phyloP scores from a whole-genome alignment of 1,140 invertebrate genomes.

The Trichoplusia ni region DNA sequence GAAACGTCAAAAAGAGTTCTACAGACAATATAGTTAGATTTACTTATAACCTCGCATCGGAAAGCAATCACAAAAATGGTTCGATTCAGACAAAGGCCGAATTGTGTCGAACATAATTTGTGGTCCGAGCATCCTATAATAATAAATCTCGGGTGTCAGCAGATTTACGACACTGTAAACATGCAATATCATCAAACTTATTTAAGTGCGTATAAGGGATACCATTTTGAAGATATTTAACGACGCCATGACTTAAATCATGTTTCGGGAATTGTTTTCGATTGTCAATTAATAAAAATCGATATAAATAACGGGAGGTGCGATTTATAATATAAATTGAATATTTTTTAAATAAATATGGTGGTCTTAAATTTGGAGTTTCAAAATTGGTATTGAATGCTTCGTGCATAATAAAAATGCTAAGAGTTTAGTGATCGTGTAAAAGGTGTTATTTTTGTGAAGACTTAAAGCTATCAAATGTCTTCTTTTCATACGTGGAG shows the following conservation, averaged over 20 bases:
- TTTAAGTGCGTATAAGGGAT: constrained; percentile 40
- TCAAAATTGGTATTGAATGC: not conserved
- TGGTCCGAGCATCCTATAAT: constrained; percentile 50
- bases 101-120: constrained; percentile 62
- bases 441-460: too few relatives aligned
- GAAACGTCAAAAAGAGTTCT: not conserved
- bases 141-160: constrained; percentile 60
- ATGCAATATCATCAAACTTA: constrained; percentile 66
- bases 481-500: too few relatives aligned
- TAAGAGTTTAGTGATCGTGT: too few relatives aligned
- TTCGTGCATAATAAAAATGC: not conserved
- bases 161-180: constrained; percentile 70
- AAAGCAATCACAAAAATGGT: constrained; percentile 46
- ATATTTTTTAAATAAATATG: constrained; percentile 7
- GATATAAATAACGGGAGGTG: not conserved
- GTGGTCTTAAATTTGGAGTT: not conserved
- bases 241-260: constrained; percentile 23
- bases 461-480: too few relatives aligned
- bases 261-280: constrained; percentile 17
- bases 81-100: constrained; percentile 48
- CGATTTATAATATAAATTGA: constrained; percentile 1
- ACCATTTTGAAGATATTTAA: constrained; percentile 33
- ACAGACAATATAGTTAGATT: not conserved
- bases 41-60: constrained; percentile 8
- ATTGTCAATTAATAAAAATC: constrained; percentile 18